Base-by-base conservation (phyloP, 2,888 invertebrate genomes). In the Netelia virgata region DNA sequence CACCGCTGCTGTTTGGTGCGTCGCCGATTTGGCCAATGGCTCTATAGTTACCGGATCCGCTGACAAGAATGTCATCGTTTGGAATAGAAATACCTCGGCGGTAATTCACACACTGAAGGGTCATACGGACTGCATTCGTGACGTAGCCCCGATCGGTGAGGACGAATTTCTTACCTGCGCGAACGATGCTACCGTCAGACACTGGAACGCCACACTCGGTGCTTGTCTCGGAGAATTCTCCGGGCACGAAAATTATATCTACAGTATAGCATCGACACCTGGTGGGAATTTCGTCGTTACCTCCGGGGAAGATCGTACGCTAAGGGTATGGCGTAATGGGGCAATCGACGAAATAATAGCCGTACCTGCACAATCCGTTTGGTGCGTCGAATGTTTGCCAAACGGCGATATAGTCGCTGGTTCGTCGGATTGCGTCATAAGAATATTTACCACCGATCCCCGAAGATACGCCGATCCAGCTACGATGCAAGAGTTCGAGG, bases 361-460 rank as follows among this genome's bases (percentile, higher is more conserved):
- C 1, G 94, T 98, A 73, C 99, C 99, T 0, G 96, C 97, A 0
- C 96, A 97, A 86, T 98, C 98, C 0, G 96, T 99, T 0, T 99
- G 99, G 99, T 94, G 96, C 20, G 97, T 98, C 1, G 95, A 96
- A 14, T 96, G 96, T 76, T 94, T 99, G 23, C 94, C 95, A 6
- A 98, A 99, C 94, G 97, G 97, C 0, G 99, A 99, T 93, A 96
- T 99, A 89, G 98, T 97, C 16, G 96, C 97, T 55, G 99, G 98
- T 69, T 88, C 91, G 14, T 92, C 91, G 0, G 99, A 99, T 93
- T 98, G 98, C 0, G 91, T 97, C 0, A 95, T 99, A 0, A 95
- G 99, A 82, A 96, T 99, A 57, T 99, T 99, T 92, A 97, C 98
- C 0, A 95, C 95, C 82, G 96, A 97, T 90, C 94, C 96, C 0